A percentile compares a stretch with the other conserved stretches of the same genome.
These are phyloP conservation scores for Theropithecus gelada DNA, from an alignment of 2,113 vertebrate genomes.

Conservation along the genomic window DNA sequence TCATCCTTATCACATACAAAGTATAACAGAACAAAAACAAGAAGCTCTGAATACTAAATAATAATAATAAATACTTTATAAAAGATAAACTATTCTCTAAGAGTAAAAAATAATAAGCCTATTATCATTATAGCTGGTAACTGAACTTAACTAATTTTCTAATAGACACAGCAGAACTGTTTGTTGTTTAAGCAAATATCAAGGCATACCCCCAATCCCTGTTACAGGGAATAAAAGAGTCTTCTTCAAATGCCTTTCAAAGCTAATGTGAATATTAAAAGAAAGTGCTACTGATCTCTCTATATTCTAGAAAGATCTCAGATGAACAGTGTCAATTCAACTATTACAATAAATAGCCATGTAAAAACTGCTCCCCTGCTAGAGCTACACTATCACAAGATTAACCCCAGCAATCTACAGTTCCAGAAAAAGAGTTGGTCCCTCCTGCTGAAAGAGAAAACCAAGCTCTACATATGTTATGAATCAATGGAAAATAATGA, in stretches of 20 bases:
- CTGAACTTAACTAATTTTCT: not conserved
- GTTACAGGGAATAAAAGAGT: not conserved
- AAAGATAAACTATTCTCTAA: not conserved
- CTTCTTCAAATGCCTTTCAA: conserved; percentile 17
- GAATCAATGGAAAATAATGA: not conserved
- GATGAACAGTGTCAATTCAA: conserved; percentile 59
- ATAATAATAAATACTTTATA: not conserved
- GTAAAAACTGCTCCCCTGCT: not conserved
- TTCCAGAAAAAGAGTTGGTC: not conserved
- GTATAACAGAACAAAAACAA: not conserved
- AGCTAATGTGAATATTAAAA: conserved; percentile 33
- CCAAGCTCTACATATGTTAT: not conserved
- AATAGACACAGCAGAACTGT: not conserved
- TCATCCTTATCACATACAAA: not conserved
- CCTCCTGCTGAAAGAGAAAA: conserved; percentile 51
- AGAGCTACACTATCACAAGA: not conserved
- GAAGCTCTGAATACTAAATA: not conserved
- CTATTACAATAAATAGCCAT: not conserved
- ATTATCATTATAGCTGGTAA: not conserved
- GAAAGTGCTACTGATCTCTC: conserved; percentile 49
- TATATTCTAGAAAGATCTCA: conserved; percentile 65
- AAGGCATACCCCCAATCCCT: not conserved
- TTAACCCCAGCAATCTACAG: not conserved
- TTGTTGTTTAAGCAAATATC: not conserved
- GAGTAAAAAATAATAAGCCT: not conserved